phyloP scores from a whole-genome alignment of 1,140 invertebrate genomes.

The Drosophila neocordata region DNA sequence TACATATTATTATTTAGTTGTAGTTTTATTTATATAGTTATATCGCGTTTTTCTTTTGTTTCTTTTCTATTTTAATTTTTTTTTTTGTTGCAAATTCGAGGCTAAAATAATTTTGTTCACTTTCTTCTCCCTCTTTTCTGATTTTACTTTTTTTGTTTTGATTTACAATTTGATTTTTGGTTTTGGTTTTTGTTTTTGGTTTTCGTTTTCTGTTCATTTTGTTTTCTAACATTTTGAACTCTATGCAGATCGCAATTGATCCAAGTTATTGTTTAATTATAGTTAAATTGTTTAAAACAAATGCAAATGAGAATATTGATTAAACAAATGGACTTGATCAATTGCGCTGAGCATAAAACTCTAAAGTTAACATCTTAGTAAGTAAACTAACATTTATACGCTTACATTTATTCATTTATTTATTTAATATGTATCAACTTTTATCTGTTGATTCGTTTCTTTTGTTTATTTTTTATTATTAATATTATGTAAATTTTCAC shows the following conservation, averaged over 20 bases:
- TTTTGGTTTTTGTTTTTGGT: slow-evolving; percentile 37
- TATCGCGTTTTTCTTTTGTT: slow-evolving; percentile 30
- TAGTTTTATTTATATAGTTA: slow-evolving; percentile 33
- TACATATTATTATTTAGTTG: slow-evolving; percentile 68
- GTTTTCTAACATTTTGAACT: slow-evolving; percentile 11
- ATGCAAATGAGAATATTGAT: background rate
- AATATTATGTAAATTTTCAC: slow-evolving; percentile 45
- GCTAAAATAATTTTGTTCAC: slow-evolving; percentile 39
- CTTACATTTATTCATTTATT: slow-evolving; percentile 47
- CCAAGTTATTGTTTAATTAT: slow-evolving; percentile 14
- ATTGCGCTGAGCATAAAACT: slow-evolving; percentile 33
- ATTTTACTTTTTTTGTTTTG: slow-evolving; percentile 43
- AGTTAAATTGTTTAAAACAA: slow-evolving; percentile 22
- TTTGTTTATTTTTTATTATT: slow-evolving; percentile 23
- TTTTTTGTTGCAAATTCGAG: slow-evolving; percentile 25
- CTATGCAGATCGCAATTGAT: slow-evolving; percentile 7
- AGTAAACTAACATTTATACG: slow-evolving; percentile 62
- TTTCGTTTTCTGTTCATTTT: slow-evolving; percentile 14
- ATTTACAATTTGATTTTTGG: slow-evolving; percentile 58
- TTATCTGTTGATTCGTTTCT: background rate
- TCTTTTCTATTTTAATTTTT: no score
- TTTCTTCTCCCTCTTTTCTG: slow-evolving; percentile 10
- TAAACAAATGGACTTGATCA: background rate
- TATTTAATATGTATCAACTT: slow-evolving; percentile 43
- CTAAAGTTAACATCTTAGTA: slow-evolving; percentile 41